Base-by-base conservation (phyloP, 2,888 invertebrate species). In the Drosophila paranaensis region DNA sequence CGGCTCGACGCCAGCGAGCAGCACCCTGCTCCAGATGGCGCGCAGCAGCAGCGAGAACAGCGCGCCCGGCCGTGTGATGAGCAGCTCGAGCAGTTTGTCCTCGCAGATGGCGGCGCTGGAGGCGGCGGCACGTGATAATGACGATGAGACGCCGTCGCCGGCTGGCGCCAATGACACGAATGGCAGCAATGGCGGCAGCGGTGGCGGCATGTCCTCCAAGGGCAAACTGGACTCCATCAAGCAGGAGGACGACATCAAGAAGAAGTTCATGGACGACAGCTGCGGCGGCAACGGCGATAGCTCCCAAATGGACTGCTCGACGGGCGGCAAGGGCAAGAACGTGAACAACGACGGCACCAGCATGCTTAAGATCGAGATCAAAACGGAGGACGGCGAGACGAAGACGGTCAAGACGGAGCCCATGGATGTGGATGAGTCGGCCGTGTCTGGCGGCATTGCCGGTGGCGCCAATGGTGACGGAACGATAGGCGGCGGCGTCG, bases 71-170 rank as follows among this genome's bases (percentile, higher is more conserved):
- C 88, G 82, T 2, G 71, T 88, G 70, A 88, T 88, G 54, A 82
- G 81, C 54, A 88, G 79, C 55, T 93, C 94, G n/a, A 94, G 94
- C 20, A 92, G 93, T 65, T 94, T 95, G 90, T 95, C 96, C 25
- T 95, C 96, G 11, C 95, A 96, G 91, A 95, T 95, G 95, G 95
- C 96, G 14, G 96, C 96, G 6, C 94, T 96, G 60, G 95, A 95
- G 79, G 95, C 95, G 6, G 95, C 96, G 6, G 94, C 95, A 0
- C 94, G 95, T 35, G 95, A 95, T 79, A 94, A 95, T 81, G 95
- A 95, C 74, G 94, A 95, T 74, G 95, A 95, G 43, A 94, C 95
- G 30, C 94, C 95, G 25, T 95, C 95, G 61, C 94, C 94, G 1
- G 81, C 81, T 40, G 90, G 90, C 14, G 90, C 94, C 20, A 86